Evolutionary conservation across 2,888 invertebrate species (phyloP), one percentile per base, ranked within the genome.

Genomic region (Nipponacmea schrenckii): DNA sequence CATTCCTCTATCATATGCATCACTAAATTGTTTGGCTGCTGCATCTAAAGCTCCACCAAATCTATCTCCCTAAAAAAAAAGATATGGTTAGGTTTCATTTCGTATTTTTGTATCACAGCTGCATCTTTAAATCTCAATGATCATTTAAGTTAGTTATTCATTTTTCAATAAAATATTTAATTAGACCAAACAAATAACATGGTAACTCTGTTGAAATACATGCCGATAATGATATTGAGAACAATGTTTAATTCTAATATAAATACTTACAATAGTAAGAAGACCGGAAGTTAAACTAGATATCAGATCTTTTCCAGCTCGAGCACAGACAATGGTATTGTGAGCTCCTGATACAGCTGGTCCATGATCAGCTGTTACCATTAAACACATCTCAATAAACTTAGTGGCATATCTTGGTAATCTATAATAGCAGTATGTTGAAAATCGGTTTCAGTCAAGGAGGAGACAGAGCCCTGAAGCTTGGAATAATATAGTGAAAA

Each of bases 321-420:
- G 91, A 12, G 98, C 98, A 86, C 96, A 98, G 64, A 98, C 98
- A 89, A 99, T 98, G 20, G 98, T 98, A 90, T 98, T 98, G 90
- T 98, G 98, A 0, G 98, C 98, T 0, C 98, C 99, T 0, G 97
- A 97, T 0, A 99, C 98, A 0, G 98, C 98, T 0, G 99, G 98
- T 2, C 98, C 98, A 89, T 99, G 99, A 78, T 98, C 98, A 62
- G 89, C 89, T 0, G 98, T 98, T 76, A 99, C 95, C 93, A 99
- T 98, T 76, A 99, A 91, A 84, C 97, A 97, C 94, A 99, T 96
- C 91, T 99, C 99, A 86, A 99, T 94, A 92, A 99, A 99, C 90
- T 97, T 96, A 90, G 95, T 94, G 64, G 97, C 97, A 90, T 96
- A 96, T 2, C 94, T 92, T 0, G 99, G 98, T 68, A 99, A 91